A percentile compares a stretch with the other conserved stretches of the same genome.
Evolutionary conservation across 2,113 vertebrate genomes (phyloP).

Genomic region (Rutilus rutilus): DNA sequence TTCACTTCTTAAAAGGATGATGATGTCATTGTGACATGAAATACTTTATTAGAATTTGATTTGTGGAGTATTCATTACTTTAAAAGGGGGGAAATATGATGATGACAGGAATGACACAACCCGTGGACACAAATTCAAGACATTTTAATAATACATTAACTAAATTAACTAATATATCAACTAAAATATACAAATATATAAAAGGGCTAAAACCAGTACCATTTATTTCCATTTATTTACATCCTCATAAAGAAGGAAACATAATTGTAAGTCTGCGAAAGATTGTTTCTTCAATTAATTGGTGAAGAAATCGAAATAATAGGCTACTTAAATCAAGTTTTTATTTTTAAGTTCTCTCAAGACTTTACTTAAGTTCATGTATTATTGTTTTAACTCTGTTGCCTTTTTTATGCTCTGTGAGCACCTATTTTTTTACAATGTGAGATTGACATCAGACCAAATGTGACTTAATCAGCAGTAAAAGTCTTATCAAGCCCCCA

Average conservation of each 20-base stretch:
- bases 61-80: constrained; percentile 22
- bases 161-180: neutral
- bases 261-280: neutral
- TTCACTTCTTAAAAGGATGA: neutral
- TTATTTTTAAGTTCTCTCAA: neutral
- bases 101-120: neutral
- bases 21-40: neutral
- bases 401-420: neutral
- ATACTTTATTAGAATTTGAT: neutral
- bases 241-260: neutral
- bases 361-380: neutral
- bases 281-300: neutral
- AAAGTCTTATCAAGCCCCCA: constrained; percentile 49
- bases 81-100: constrained; percentile 25
- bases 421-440: neutral
- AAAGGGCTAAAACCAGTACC: neutral
- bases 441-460: constrained; percentile 14
- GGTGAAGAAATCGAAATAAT: neutral
- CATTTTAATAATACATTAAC: constrained; percentile 17
- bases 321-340: neutral
- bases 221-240: neutral
- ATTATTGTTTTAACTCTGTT: neutral
- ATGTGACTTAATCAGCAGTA: constrained; percentile 47
- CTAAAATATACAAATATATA: neutral
- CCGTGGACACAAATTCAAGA: neutral